Evolutionary conservation across 2,113 vertebrate species (phyloP).

Genomic region (Corythornis vintsioides): DNA sequence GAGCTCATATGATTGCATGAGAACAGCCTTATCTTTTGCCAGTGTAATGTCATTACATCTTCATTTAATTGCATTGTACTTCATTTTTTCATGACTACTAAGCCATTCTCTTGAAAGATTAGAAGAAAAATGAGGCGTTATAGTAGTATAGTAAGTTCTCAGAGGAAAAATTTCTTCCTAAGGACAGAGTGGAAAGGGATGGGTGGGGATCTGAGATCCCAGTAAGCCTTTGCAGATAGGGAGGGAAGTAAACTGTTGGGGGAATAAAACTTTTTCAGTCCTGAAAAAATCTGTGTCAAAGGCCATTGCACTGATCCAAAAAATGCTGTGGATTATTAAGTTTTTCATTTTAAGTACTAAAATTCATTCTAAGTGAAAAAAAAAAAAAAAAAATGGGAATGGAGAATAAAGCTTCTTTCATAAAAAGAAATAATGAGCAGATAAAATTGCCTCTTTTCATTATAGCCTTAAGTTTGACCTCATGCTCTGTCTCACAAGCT

Average conservation of each 20-base stretch:
- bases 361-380: background rate
- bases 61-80: background rate
- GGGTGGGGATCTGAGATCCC: background rate
- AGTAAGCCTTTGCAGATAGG: background rate
- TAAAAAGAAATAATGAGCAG: conserved; percentile 35
- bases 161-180: background rate
- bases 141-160: background rate
- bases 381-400: conserved; percentile 14
- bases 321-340: background rate
- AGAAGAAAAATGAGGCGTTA: background rate
- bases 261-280: background rate
- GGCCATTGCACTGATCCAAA: background rate
- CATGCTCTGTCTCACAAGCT: conserved; percentile 5
- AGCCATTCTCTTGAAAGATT: background rate
- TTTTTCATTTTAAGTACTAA: background rate
- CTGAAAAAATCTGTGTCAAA: background rate
- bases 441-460: conserved; percentile 55
- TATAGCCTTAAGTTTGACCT: conserved; percentile 30
- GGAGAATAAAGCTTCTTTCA: conserved; percentile 4
- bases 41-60: background rate
- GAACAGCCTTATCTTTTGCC: background rate
- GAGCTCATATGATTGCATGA: background rate
- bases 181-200: background rate
- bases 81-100: background rate
- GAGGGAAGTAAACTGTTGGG: background rate